Percentiles rank a stretch among this genome's conserved stretches.
Conservation (phyloP, 2,113 vertebrate genomes). For the Engraulis encrasicolus region DNA sequence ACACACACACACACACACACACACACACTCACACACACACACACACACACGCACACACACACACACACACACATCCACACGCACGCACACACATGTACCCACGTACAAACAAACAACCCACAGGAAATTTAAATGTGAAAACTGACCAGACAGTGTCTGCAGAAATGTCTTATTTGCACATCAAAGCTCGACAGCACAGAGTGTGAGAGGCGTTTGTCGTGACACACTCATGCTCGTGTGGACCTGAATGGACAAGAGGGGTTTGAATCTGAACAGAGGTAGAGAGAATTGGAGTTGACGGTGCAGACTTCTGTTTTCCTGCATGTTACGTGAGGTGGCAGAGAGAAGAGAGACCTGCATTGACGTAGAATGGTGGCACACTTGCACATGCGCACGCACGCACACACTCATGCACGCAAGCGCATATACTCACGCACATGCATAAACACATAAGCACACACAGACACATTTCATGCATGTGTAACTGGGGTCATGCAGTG, state of each 20-base stretch:
- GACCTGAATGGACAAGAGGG: not conserved
- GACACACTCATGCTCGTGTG: constrained; percentile 33
- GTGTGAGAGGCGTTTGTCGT: constrained; percentile 32
- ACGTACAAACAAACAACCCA: not conserved
- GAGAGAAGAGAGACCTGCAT: too few species aligned
- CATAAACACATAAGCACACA: not conserved
- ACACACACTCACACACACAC: too few species aligned
- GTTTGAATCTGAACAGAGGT: constrained; percentile 7
- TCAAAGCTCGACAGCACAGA: constrained; percentile 31
- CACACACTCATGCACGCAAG: not conserved
- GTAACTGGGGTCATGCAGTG: too few species aligned
- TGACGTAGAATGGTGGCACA: too few species aligned
- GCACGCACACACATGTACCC: too few species aligned
- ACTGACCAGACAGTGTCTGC: not conserved
- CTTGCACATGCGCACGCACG: not conserved
- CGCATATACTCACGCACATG: not conserved
- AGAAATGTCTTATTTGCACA: constrained; percentile 45
- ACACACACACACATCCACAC: too few species aligned
- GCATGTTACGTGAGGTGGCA: too few species aligned
- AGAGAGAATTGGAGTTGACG: not conserved
- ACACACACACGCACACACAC: too few species aligned
- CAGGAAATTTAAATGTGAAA: constrained; percentile 44
- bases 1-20: too few species aligned
- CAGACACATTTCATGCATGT: too few species aligned
- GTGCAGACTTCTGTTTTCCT: not conserved